Conservation (phyloP, 2,113 vertebrate species). For the Colius striatus region DNA sequence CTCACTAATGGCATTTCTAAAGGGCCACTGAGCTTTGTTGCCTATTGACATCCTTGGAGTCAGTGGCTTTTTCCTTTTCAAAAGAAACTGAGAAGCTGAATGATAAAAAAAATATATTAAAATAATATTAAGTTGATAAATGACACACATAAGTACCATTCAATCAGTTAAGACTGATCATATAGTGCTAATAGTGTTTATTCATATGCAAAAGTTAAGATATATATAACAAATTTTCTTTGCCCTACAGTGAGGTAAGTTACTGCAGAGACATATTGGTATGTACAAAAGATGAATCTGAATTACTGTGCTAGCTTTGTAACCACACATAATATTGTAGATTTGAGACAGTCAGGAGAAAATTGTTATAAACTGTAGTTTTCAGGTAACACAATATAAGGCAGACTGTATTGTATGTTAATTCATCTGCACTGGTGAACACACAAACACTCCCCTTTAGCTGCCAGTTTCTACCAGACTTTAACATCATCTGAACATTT, state of each 20-base stretch:
- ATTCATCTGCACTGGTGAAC: neutral
- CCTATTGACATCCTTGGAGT: neutral
- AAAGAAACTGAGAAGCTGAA: neutral
- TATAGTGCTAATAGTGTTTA: accelerated
- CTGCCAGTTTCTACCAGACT: neutral
- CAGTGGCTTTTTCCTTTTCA: neutral
- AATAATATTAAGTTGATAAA: neutral
- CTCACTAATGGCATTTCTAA: neutral
- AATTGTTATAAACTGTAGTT: neutral
- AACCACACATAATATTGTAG: neutral
- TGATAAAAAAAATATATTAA: neutral
- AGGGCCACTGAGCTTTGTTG: neutral
- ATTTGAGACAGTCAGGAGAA: neutral
- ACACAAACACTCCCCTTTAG: neutral
- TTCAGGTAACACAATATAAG: neutral
- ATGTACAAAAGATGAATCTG: neutral
- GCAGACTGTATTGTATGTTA: neutral
- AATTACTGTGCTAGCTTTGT: neutral
- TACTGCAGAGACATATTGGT: neutral
- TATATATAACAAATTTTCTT: neutral
- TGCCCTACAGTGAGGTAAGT: neutral
- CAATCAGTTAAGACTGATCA: neutral
- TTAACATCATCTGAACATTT: neutral
- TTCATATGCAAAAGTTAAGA: neutral
- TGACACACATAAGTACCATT: neutral